A percentile compares a stretch with the other conserved stretches of the same genome.
phyloP scores from a whole-genome alignment of 30 jellyfish, hydroid and myxozoan genomes.

The Mastigias papua region DNA sequence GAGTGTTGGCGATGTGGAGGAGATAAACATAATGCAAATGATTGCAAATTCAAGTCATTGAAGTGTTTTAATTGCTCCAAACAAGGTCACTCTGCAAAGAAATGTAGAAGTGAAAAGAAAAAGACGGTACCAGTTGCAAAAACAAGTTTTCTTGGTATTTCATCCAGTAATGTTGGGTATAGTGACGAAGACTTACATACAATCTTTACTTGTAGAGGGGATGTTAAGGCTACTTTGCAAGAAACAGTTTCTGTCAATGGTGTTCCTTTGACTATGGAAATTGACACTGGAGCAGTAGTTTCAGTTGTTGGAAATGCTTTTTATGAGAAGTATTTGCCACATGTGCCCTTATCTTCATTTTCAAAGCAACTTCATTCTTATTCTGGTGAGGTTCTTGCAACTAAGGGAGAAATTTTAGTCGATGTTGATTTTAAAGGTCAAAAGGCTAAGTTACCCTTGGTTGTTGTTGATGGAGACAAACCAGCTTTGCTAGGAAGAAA shows the following conservation, averaged over 20 bases:
- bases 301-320: constrained; percentile 16
- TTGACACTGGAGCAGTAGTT: constrained; percentile 65
- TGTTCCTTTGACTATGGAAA: constrained; percentile 32
- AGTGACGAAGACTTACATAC: constrained; percentile 9
- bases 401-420: constrained; percentile 46
- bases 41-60: constrained; percentile 1
- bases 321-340: constrained; percentile 25
- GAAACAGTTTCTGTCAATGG: constrained; percentile 44
- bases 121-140: constrained; percentile 26
- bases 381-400: constrained; percentile 56
- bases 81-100: constrained; percentile 27
- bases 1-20: constrained; percentile 54
- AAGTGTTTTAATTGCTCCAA: constrained; percentile 27
- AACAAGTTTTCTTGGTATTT: constrained; percentile 34
- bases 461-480: constrained; percentile 42
- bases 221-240: neutral
- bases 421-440: constrained; percentile 40
- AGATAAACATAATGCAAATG: constrained; percentile 48
- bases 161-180: constrained; percentile 24
- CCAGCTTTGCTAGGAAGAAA: constrained; percentile 43
- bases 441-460: constrained; percentile 56
- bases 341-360: constrained; percentile 34
- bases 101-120: neutral
- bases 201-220: neutral
- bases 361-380: constrained; percentile 28